phyloP scores from a whole-genome alignment of 2,797 vertebrate species.

The Pempheris klunzingeri region DNA sequence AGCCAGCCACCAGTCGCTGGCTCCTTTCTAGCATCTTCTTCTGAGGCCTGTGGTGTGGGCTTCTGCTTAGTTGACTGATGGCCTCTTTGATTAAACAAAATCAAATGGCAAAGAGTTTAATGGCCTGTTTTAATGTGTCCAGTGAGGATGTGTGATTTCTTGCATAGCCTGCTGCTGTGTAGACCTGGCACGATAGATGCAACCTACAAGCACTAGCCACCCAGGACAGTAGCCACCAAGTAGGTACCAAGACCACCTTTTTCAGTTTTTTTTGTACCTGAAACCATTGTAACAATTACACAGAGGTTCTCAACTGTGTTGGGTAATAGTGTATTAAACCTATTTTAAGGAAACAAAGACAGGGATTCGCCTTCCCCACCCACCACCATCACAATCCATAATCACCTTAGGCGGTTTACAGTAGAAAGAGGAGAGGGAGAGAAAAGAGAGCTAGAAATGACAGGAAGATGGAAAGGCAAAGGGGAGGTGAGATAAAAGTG shows the following conservation, averaged over 20 bases:
- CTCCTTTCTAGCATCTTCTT: constrained; percentile 51
- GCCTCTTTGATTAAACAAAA: constrained; percentile 78
- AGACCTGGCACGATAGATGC: constrained; percentile 31
- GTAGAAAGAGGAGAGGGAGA: constrained; percentile 59
- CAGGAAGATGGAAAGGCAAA: constrained; percentile 75
- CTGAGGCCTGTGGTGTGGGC: constrained; percentile 51
- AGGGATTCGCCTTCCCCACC: constrained; percentile 62
- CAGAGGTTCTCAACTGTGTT: constrained; percentile 41
- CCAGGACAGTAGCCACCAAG: neutral
- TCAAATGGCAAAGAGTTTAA: constrained; percentile 78
- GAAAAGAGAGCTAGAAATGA: constrained; percentile 61
- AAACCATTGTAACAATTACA: constrained; percentile 37
- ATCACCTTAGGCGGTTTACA: constrained; percentile 76
- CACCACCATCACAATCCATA: constrained; percentile 70
- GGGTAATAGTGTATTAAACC: constrained; percentile 69
- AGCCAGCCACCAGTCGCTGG: constrained; percentile 55
- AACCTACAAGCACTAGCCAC: constrained; percentile 16
- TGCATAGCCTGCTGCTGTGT: constrained; percentile 47
- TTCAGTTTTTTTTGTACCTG: constrained; percentile 37
- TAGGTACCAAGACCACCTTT: constrained; percentile 2
- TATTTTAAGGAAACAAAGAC: constrained; percentile 77
- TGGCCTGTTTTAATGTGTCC: constrained; percentile 67
- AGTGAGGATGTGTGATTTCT: constrained; percentile 57
- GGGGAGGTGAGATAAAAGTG: constrained; percentile 77
- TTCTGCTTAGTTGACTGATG: constrained; percentile 72